Conservation (phyloP, 1,140 invertebrate species). For the Diachasma alloeum region DNA sequence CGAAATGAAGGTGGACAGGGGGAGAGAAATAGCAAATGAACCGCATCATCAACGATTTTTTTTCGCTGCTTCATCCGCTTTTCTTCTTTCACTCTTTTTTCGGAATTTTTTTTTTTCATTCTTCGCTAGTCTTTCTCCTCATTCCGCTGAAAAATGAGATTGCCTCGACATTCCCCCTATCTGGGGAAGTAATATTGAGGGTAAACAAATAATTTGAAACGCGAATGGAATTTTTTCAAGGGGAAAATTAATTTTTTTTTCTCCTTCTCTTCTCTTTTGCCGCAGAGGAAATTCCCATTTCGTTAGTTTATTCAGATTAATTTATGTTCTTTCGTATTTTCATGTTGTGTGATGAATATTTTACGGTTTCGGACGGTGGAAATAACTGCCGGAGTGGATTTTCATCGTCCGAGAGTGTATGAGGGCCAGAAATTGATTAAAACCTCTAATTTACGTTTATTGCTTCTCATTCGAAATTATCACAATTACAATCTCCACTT, state of each 20-base stretch:
- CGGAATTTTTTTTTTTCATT: constrained; percentile 8
- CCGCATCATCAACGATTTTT: constrained; percentile 28
- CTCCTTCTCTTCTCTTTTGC: background rate
- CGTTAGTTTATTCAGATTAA: background rate
- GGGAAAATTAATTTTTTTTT: background rate
- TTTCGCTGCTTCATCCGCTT: constrained; percentile 4
- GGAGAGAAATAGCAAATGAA: constrained; percentile 26
- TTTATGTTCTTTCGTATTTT: background rate
- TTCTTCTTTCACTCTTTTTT: background rate
- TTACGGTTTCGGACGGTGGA: no score
- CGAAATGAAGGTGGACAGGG: background rate
- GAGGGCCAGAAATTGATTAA: background rate
- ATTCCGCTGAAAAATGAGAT: constrained; percentile 29
- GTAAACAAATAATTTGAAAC: constrained; percentile 26
- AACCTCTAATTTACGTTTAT: background rate
- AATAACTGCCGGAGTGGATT: no score
- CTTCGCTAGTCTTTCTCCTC: constrained; percentile 17
- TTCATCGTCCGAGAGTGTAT: no score
- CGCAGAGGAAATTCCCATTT: no score
- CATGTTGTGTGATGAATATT: no score
- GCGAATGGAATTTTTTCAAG: background rate
- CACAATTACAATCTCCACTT: background rate
- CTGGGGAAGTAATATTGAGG: background rate
- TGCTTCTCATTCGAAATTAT: background rate
- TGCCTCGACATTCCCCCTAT: constrained; percentile 8